Evolutionary conservation across 2,113 vertebrate species (phyloP).

Genomic region (Onychostruthus taczanowskii): DNA sequence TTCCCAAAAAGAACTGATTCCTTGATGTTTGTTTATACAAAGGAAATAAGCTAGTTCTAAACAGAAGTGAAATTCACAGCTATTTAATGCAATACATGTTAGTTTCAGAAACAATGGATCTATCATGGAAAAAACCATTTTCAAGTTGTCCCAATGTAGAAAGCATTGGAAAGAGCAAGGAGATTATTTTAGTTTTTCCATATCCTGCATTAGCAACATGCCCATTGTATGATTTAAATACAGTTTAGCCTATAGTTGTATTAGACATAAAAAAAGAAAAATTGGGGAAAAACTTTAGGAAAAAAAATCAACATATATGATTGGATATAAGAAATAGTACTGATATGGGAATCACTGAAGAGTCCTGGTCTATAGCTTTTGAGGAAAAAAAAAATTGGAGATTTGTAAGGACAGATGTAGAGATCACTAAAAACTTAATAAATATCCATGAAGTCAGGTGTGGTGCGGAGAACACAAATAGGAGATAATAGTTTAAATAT

Average conservation of each 20-base stretch:
- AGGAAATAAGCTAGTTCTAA: neutral
- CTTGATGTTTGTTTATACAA: neutral
- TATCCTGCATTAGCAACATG: neutral
- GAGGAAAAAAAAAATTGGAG: neutral
- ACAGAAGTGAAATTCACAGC: neutral
- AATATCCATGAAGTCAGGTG: neutral
- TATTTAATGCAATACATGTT: neutral
- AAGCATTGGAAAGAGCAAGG: neutral
- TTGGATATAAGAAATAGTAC: neutral
- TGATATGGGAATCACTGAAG: neutral
- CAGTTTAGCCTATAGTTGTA: neutral
- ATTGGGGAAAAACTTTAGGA: fast-evolving
- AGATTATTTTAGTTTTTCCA: neutral
- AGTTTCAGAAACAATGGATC: neutral
- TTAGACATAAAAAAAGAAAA: neutral
- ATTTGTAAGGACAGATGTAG: neutral
- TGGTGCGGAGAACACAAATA: neutral
- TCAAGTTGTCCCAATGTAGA: neutral
- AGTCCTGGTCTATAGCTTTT: neutral
- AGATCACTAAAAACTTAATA: neutral
- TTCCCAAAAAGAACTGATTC: neutral
- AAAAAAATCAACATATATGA: neutral
- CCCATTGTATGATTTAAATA: neutral
- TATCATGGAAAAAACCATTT: neutral
- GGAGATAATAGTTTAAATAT: neutral